These are phyloP conservation scores for Xestia c-nigrum DNA, from an alignment of 2,888 invertebrate genomes.

Conservation along the genomic window DNA sequence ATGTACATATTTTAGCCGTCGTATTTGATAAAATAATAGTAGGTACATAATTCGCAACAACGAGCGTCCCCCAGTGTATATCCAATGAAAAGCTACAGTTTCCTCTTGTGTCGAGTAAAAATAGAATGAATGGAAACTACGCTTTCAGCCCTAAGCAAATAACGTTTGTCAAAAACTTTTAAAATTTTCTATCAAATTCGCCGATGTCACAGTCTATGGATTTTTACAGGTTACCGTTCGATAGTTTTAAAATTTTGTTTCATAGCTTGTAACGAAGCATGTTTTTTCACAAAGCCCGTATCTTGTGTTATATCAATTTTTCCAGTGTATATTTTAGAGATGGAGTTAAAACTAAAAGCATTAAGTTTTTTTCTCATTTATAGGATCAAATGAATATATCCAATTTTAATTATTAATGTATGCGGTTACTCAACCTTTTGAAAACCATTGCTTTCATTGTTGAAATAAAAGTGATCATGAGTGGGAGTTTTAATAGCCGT, in stretches of 20 bases:
- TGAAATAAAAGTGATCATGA: neutral
- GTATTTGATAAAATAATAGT: constrained; percentile 47
- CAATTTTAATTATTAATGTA: neutral
- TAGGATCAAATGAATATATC: neutral
- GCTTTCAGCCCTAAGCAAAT: constrained; percentile 51
- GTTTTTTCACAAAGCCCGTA: constrained; percentile 32
- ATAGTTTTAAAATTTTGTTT: constrained; percentile 35
- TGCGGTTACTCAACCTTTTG: too few species aligned
- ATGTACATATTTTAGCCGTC: constrained; percentile 9
- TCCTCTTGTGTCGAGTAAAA: constrained; percentile 24
- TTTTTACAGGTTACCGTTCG: constrained; percentile 39
- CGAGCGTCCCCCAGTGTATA: constrained; percentile 32
- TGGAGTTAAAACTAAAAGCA: constrained; percentile 13
- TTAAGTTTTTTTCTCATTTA: neutral
- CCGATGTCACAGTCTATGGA: constrained; percentile 42
- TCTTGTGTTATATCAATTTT: constrained; percentile 1
- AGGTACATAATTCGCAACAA: constrained; percentile 30
- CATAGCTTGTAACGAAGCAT: constrained; percentile 32
- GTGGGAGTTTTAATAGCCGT: neutral
- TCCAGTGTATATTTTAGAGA: constrained; percentile 7
- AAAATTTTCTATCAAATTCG: constrained; percentile 52
- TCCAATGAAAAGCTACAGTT: constrained; percentile 35
- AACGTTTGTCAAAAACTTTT: constrained; percentile 61
- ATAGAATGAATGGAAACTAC: constrained; percentile 35
- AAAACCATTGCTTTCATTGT: too few species aligned